Base-by-base conservation (phyloP, 2,888 invertebrate species). In the Zygothrica quintamaculata region DNA sequence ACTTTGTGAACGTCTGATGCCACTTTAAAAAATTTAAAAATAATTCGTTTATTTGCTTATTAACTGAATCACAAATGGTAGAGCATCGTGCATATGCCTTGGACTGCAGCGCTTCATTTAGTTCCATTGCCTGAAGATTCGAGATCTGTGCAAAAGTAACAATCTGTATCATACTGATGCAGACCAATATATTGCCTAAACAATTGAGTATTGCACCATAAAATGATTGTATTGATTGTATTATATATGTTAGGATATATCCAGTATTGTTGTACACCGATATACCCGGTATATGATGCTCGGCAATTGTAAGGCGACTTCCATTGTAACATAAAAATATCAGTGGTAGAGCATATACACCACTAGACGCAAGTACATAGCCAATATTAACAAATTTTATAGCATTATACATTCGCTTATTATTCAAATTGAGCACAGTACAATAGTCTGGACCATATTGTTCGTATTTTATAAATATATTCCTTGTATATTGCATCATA, bases 121-220 rank as follows among this genome's bases (percentile, higher is more conserved):
- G 31, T 31, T 31, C n/a, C 1, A 1, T 8, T n/a, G 31, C 31
- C 9, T 31, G 3, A 1, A 31, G 3, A 1, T n/a, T 4, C 2
- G 9, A 31, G n/a, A 31, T 31, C 2, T 31, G 31, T 31, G 31
- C 31, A 11, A 74, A 53, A 1, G 73, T 18, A 1, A 44, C 18
- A 0, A 59, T 44, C 25, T 77, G 75, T 1, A 52, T 52, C 9
- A 69, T 43, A 36, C 6, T 61, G 1, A 73, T 22, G 5, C 77
- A 3, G 7, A 71, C 34, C 7, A 60, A 57, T 22, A 70, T 36
- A 29, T 79, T 75, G 0, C 65, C 66, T 11, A 67, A 65, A 42
- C 66, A 79, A 4, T 74, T 59, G 0, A 75, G 77, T 18, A 65
- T 67, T 0, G 50, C 61, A 0, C 65, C 77, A 1, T 74, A 58